Percentiles rank a stretch among this genome's conserved stretches.
These are phyloP conservation scores for Deladenus siricidicola DNA, from an alignment of 2,888 invertebrate species.

Conservation along the genomic window DNA sequence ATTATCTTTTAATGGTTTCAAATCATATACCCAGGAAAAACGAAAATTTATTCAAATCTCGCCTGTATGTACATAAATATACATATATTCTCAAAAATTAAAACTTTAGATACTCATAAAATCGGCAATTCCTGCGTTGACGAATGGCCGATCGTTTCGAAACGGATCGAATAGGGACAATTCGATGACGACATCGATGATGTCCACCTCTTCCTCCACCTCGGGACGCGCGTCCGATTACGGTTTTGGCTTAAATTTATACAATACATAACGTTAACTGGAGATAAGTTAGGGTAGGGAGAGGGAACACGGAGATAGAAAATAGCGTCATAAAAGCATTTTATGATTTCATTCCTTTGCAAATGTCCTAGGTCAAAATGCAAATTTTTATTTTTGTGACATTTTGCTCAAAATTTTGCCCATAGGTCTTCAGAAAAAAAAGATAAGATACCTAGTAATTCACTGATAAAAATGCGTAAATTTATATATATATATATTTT, in stretches of 20 bases:
- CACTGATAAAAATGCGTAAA: too few species aligned
- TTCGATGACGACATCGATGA: neutral
- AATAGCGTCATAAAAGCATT: neutral
- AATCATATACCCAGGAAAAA: neutral
- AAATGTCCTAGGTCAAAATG: too few species aligned
- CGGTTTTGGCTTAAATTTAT: neutral
- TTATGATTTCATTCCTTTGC: too few species aligned
- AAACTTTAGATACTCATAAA: slow-evolving; percentile 1
- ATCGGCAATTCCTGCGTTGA: slow-evolving; percentile 15
- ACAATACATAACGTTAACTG: neutral
- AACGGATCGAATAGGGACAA: neutral
- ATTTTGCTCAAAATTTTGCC: too few species aligned
- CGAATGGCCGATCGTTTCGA: too few species aligned
- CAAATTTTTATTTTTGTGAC: too few species aligned
- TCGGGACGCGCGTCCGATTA: neutral
- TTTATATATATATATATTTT: too few species aligned
- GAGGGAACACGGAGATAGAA: too few species aligned
- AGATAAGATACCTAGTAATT: too few species aligned
- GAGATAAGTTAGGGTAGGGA: too few species aligned
- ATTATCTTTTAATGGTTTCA: neutral
- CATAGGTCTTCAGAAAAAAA: too few species aligned
- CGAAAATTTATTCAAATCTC: neutral
- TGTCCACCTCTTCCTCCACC: slow-evolving; percentile 1
- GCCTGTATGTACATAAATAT: neutral
- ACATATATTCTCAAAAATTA: too few species aligned